Base-by-base conservation (phyloP, 2,113 vertebrate species). In the Esox niger region DNA sequence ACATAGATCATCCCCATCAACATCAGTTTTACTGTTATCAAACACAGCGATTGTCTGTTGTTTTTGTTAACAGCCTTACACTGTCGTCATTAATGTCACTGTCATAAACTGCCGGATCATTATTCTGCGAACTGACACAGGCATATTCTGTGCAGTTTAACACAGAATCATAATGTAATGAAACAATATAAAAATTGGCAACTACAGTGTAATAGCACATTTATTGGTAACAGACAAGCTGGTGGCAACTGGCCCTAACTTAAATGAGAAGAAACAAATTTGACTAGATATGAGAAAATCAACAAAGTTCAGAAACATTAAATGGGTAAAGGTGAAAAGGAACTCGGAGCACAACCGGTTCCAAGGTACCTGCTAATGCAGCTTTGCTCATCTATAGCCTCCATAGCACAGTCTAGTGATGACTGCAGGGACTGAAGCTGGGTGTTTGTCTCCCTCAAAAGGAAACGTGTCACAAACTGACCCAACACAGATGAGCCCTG, bases 401-500 rank as follows among this genome's bases (percentile, higher is more conserved):
- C 96, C 81, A 93, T 93, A 0, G 97, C 97, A 17, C 92, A 97
- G 84, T 98, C 95, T 29, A 99, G 91, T 0, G 97, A 98, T 65
- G 80, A 86, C 88, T 98, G 96, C 61, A 99, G 88, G 27, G 96
- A 97, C 79, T 95, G 92, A 23, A 99, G 88, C 90, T 98, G 97
- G 79, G 89, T 93, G 82, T 92, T 91, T 0, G 96, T 98, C 85
- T 99, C 97, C 66, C 95, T 90, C 30, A 99, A 86, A 82, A 99
- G 91, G 78, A 99, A 98, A 2, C 97, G 94, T 0, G 95, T 98
- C 84, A 99, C 93, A 85, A 99, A 99, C 90, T 99, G 97, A 70
- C 95, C 94, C 86, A 96, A 87, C 77, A 95, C 95, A 0, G 95
- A 95, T 70, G 96, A 92, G 25, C 77, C 91, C 84, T 97, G 95